Evolutionary conservation across 2,797 vertebrate genomes (phyloP).

Genomic region (Jordanella pulchra): DNA sequence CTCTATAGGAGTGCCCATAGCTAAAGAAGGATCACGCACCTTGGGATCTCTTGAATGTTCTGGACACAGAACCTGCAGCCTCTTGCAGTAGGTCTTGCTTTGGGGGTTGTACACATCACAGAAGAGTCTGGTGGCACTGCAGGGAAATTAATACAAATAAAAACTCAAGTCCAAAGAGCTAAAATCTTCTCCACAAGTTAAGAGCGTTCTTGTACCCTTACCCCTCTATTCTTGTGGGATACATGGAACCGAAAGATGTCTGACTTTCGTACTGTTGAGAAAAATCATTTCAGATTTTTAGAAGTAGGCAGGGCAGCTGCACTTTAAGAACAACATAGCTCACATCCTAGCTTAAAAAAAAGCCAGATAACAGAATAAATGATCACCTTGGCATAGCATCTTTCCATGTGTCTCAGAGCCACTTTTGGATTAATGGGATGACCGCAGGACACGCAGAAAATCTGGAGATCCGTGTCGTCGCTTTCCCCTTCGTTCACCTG

Average conservation of each 20-base stretch:
- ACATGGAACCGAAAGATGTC: slow-evolving; percentile 94
- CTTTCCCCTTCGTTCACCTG: slow-evolving; percentile 92
- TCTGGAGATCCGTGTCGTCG: slow-evolving; percentile 93
- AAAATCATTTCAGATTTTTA: slow-evolving; percentile 11
- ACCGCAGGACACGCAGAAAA: slow-evolving; percentile 95
- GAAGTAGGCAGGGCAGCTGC: neutral
- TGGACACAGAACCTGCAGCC: slow-evolving; percentile 92
- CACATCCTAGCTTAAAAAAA: neutral
- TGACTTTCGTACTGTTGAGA: slow-evolving; percentile 89
- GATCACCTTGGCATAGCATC: slow-evolving; percentile 92
- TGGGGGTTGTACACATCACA: slow-evolving; percentile 96
- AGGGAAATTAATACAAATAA: neutral
- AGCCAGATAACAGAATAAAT: neutral
- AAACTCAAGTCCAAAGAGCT: neutral
- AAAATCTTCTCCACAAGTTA: neutral
- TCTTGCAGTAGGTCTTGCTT: slow-evolving; percentile 95
- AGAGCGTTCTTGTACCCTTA: slow-evolving; percentile 63
- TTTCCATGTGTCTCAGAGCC: slow-evolving; percentile 93
- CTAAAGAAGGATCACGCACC: slow-evolving; percentile 65
- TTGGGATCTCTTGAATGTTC: slow-evolving; percentile 95
- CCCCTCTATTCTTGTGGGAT: slow-evolving; percentile 94
- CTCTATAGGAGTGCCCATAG: neutral
- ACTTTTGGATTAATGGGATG: slow-evolving; percentile 94
- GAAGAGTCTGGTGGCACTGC: slow-evolving; percentile 91
- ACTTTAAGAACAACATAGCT: neutral